Base-by-base conservation (phyloP, 1,140 invertebrate species). In the silkworm (Bombyx mori) region DNA sequence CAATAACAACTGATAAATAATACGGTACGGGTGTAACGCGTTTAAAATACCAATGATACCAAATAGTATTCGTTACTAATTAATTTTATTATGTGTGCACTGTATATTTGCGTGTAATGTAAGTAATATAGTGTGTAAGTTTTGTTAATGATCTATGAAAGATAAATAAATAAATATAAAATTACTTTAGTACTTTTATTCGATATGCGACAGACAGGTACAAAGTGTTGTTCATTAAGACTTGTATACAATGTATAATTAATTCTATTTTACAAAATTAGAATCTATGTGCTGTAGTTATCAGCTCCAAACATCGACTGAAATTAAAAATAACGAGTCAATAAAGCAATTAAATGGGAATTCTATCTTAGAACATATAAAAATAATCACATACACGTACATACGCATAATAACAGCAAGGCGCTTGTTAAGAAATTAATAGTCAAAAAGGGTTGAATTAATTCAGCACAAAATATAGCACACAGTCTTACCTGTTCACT, bases 221-320 rank as follows among this genome's bases (percentile, higher is more conserved):
- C 44, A 54, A 42, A 22, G 26, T 18, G 7, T 12, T 54, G 53
- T 26, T 35, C 26, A 35, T 35, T 35, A 35, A 2, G 26, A 5
- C 35, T 49, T 22, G 10, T 42, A 49, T 56, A 56, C 54, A 49
- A 47, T 56, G 10, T 26, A 44, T 9, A 51, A 54, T 44, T 45
- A 56, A 42, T 12, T 47, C 22, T 53, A 47, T 18, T 42, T 26
- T 49, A 35, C 8, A 22, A 12, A 22, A 12, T 8, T 18, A 12
- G 62, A 50, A 63, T 64, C 65, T 80, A 83, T 56, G 66, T 81
- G 58, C 60, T 52, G 77, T 79, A 87, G 80, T 87, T 87, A 64
- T 87, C 84, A 60, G 82, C 70, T 59, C 82, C 84, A 73, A 84
- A 87, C 76, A 81, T 82, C 60, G 82, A 83, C 84, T 87, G 84